A percentile compares a stretch with the other conserved stretches of the same genome.
Conservation (phyloP, 2,797 vertebrate genomes). For the Chelon auratus region DNA sequence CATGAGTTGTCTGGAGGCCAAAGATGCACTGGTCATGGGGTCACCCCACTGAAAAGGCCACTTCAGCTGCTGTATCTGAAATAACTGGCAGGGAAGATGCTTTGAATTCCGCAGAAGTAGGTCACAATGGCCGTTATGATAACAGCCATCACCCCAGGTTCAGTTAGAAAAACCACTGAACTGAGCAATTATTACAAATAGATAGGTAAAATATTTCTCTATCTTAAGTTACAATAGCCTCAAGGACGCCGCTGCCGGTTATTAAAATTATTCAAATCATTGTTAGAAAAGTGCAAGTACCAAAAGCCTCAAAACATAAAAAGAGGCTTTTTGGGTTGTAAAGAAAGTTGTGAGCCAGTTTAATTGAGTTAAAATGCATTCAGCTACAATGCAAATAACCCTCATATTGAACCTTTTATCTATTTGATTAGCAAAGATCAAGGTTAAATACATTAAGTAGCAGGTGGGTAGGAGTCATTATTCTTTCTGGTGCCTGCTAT, state of each 20-base stretch:
- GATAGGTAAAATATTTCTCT: not conserved
- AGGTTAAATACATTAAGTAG: not conserved
- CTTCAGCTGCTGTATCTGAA: conserved; percentile 56
- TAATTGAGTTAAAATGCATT: not conserved
- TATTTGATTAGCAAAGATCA: not conserved
- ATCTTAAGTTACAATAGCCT: not conserved
- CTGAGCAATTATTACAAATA: conserved; percentile 2
- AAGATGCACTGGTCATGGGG: conserved; percentile 32
- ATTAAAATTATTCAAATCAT: not conserved
- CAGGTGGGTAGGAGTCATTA: not conserved
- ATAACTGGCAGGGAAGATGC: conserved; percentile 51
- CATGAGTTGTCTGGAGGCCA: conserved; percentile 41
- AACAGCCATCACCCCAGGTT: conserved; percentile 1
- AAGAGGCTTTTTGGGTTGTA: too few relatives aligned
- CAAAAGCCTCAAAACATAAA: too few relatives aligned
- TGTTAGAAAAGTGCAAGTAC: too few relatives aligned
- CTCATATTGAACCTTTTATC: not conserved
- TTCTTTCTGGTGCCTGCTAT: not conserved
- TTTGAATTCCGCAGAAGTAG: conserved; percentile 56
- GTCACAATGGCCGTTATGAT: conserved; percentile 19
- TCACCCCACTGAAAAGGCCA: conserved; percentile 42
- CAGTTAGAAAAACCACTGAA: not conserved
- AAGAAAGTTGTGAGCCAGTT: too few relatives aligned
- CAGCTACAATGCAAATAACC: not conserved
- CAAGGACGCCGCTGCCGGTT: not conserved